Percentiles rank a stretch among this genome's conserved stretches.
phyloP scores from a whole-genome alignment of 2,113 vertebrate species.

The Bos taurus region DNA sequence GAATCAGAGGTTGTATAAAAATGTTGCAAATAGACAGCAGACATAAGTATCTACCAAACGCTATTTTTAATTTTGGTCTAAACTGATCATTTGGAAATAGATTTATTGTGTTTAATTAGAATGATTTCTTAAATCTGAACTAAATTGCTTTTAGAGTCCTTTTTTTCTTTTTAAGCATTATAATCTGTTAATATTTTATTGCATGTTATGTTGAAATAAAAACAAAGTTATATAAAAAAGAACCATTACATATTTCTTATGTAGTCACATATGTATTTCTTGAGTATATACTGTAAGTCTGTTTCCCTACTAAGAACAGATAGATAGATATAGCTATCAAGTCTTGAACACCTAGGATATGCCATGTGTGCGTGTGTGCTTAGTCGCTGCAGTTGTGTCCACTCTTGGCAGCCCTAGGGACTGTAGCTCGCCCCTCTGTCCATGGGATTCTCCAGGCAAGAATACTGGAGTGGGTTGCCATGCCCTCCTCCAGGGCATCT shows the following conservation, averaged over 20 bases:
- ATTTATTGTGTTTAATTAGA: constrained; percentile 64
- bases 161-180: constrained; percentile 74
- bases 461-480: neutral
- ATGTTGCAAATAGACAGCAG: constrained; percentile 54
- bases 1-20: constrained; percentile 75
- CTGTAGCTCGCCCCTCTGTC: neutral
- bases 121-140: constrained; percentile 61
- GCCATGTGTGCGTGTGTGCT: neutral
- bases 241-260: neutral
- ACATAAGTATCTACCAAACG: constrained; percentile 62
- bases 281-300: neutral
- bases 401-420: neutral
- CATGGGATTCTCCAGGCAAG: neutral
- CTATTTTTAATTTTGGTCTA: constrained; percentile 61
- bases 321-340: neutral
- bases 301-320: neutral
- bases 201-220: constrained; percentile 75
- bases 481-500: neutral
- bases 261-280: neutral
- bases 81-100: constrained; percentile 59
- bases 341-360: neutral
- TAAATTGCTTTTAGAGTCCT: constrained; percentile 64
- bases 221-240: constrained; percentile 52
- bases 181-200: constrained; percentile 70
- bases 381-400: neutral